Percentiles rank a stretch among this genome's conserved stretches.
Evolutionary conservation across 2,113 vertebrate genomes (phyloP).

Genomic region (Neolamprologus sp.): DNA sequence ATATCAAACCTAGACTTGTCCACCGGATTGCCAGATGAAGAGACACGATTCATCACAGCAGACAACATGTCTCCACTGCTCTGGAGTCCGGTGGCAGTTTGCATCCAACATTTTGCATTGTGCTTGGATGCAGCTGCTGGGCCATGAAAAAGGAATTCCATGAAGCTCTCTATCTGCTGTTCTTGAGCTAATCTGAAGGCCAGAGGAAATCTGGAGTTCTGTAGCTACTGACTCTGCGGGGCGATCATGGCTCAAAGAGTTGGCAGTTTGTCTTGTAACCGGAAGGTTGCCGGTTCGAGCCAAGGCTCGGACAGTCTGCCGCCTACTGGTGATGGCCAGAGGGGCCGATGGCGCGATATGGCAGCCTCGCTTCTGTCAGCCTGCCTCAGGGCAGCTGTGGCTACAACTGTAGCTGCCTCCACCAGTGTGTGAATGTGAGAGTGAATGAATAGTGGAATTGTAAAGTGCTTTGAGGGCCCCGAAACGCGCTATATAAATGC

Average conservation of each 20-base stretch:
- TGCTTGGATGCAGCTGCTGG: background rate
- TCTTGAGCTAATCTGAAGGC: background rate
- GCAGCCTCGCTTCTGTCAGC: background rate
- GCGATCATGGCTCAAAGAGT: rapidly evolving
- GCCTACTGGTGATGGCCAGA: background rate
- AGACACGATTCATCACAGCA: background rate
- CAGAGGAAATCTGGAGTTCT: background rate
- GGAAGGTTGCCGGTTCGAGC: background rate
- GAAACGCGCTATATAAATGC: background rate
- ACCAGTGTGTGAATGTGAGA: rapidly evolving
- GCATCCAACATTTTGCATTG: background rate
- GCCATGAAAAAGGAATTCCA: background rate
- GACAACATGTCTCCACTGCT: background rate
- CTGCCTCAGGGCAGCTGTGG: rapidly evolving
- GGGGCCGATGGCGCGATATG: background rate
- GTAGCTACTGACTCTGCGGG: background rate
- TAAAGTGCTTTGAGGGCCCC: background rate
- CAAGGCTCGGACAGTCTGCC: background rate
- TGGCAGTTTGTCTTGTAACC: background rate
- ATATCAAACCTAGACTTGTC: background rate
- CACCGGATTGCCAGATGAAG: background rate
- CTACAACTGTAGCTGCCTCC: background rate
- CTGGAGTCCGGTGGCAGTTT: background rate
- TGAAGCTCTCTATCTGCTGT: background rate
- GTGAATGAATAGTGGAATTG: background rate